Evolutionary conservation across 2,113 vertebrate species (phyloP).

Genomic region (Tragelaphus buxtoni): DNA sequence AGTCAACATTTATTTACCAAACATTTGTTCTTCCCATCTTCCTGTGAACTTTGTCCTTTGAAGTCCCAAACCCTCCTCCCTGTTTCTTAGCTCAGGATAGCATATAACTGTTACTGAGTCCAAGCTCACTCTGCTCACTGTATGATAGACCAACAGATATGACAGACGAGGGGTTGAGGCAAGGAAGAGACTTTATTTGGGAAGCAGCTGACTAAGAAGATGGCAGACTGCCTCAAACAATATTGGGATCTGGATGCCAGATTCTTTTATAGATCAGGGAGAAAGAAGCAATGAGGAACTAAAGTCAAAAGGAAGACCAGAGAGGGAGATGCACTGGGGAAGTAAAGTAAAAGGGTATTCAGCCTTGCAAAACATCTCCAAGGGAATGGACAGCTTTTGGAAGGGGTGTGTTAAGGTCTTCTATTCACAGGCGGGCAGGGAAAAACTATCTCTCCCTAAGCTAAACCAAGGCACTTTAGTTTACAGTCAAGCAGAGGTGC

Average conservation of each 20-base stretch:
- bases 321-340: not conserved
- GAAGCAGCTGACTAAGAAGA: not conserved
- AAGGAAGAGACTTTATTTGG: not conserved
- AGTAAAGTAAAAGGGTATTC: not conserved
- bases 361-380: not conserved
- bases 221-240: not conserved
- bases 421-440: not conserved
- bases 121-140: not conserved
- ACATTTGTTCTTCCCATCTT: not conserved
- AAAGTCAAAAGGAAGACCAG: not conserved
- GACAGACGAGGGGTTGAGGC: not conserved
- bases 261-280: not conserved
- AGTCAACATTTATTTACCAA: not conserved
- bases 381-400: not conserved
- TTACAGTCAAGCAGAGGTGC: not conserved
- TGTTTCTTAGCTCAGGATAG: not conserved
- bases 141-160: accelerated
- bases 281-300: not conserved
- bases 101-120: not conserved
- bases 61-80: not conserved
- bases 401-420: not conserved
- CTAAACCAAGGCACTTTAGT: not conserved
- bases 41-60: not conserved
- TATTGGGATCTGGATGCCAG: not conserved
- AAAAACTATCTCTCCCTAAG: not conserved